Conservation (phyloP, 1,140 invertebrate genomes). For the Tetramorium alpestre region DNA sequence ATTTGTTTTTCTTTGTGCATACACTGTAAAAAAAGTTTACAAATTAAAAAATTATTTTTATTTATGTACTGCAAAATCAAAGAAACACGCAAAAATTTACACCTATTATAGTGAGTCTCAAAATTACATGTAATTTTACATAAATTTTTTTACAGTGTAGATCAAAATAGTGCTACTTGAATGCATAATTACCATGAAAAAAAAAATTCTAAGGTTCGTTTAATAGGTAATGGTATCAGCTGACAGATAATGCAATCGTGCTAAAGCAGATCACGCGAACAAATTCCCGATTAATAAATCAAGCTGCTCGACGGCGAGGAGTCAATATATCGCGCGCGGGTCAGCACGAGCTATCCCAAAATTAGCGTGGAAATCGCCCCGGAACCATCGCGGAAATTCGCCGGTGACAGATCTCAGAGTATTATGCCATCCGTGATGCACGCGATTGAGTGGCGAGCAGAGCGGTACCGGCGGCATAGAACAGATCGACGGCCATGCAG, state of each 20-base stretch:
- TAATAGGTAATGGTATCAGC: neutral
- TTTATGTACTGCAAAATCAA: no score
- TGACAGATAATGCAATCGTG: neutral
- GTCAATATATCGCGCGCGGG: neutral
- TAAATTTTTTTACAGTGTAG: neutral
- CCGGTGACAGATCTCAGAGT: constrained; percentile 62
- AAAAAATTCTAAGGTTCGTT: neutral
- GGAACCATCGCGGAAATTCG: constrained; percentile 53
- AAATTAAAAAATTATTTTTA: no score
- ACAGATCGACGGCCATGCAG: constrained; percentile 66
- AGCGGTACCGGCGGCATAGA: constrained; percentile 52
- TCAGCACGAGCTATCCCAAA: constrained; percentile 19
- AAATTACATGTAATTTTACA: no score
- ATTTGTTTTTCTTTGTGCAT: no score
- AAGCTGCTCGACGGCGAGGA: neutral
- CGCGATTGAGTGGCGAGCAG: neutral
- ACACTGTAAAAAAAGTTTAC: no score
- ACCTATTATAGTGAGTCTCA: no score
- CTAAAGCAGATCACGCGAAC: neutral
- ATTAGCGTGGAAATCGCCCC: constrained; percentile 31
- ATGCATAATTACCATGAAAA: neutral
- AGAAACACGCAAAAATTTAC: no score
- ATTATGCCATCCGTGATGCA: constrained; percentile 48
- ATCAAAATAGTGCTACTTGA: neutral
- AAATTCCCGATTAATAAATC: constrained; percentile 7